Percentiles rank a stretch among this genome's conserved stretches.
These are phyloP conservation scores for Agriotes lineatus DNA, from an alignment of 2,888 invertebrate genomes.

Conservation along the genomic window DNA sequence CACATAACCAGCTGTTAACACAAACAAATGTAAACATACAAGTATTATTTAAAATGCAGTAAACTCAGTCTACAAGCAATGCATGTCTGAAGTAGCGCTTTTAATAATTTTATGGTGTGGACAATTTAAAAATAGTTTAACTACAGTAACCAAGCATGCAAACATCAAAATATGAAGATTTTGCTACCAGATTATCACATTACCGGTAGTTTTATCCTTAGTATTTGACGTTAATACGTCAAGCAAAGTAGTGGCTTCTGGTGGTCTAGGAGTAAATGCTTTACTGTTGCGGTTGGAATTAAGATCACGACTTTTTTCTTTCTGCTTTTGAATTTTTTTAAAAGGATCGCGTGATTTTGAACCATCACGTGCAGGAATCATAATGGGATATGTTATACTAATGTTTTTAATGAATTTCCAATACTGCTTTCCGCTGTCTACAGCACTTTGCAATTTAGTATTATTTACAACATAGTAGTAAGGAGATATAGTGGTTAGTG, in stretches of 20 bases:
- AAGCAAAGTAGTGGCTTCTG: conserved; percentile 52
- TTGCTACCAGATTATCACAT: conserved; percentile 37
- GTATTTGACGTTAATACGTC: conserved; percentile 39
- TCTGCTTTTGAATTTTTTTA: conserved; percentile 63
- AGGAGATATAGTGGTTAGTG: conserved; percentile 41
- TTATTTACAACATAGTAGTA: conserved; percentile 60
- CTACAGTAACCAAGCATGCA: conserved; percentile 19
- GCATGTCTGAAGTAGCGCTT: no score
- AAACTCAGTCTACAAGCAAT: no score
- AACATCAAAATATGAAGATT: conserved; percentile 12
- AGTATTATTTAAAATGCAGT: no score
- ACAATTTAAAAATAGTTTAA: no score
- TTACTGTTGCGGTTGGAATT: conserved; percentile 64
- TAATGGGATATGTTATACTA: conserved; percentile 77
- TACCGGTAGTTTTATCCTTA: conserved; percentile 50
- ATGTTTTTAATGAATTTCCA: conserved; percentile 64
- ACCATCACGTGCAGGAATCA: conserved; percentile 67
- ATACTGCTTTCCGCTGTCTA: conserved; percentile 59
- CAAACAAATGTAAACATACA: no score
- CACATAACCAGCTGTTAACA: no score
- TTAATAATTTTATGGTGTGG: no score
- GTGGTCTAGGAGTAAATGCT: conserved; percentile 58
- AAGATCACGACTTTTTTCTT: conserved; percentile 66
- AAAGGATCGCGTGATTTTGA: conserved; percentile 58
- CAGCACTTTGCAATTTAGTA: conserved; percentile 57